Base-by-base conservation (phyloP, 2,113 vertebrate species). In the Tonatia bakeri region DNA sequence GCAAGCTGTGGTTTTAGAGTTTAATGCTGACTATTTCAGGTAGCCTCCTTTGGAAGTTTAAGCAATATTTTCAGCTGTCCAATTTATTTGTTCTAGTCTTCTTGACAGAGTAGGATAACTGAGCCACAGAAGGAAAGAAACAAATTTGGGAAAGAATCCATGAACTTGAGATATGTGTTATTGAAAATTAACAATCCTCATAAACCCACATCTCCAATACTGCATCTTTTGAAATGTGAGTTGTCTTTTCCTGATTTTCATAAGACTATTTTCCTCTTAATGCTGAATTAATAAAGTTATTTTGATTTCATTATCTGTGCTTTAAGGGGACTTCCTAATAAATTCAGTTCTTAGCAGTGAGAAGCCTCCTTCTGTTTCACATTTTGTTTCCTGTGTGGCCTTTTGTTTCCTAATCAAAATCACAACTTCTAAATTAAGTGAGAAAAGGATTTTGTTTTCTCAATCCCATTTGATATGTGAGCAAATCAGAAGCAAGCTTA, bases 371-470 rank as follows among this genome's bases (percentile, higher is more conserved):
- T 70, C 59, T 12, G 38, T 40, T 87, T 93, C 75, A 43, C 16
- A 47, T 64, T 75, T 75, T 73, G 40, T 65, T 40, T 80, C 81
- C 73, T 79, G 19, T 14, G 67, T 72, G 93, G 87, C 31, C 64
- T 40, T 94, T 91, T 89, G 82, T 89, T 96, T 94, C 61, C 86
- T 95, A 95, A 95, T 97, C 83, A 97, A 90, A 96, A 96, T 86
- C 79, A 84, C 91, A 96, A 87, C 59, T 96, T 96, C 75, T 52
- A 94, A 94, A 94, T 94, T 52, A 96, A 91, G 65, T 8, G 24
- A 96, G 43, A 75, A 90, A 75, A 94, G 47, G 20, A 45, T 88
- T 92, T 97, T 96, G 72, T 97, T 93, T 94, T 94, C 52, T 47
- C 79, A 79, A 95, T 52, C 43, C 31, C 19, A 64, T 50, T 73